Evolutionary conservation across 2,888 invertebrate species (phyloP).

Genomic region (Cosmopolites sordidus): DNA sequence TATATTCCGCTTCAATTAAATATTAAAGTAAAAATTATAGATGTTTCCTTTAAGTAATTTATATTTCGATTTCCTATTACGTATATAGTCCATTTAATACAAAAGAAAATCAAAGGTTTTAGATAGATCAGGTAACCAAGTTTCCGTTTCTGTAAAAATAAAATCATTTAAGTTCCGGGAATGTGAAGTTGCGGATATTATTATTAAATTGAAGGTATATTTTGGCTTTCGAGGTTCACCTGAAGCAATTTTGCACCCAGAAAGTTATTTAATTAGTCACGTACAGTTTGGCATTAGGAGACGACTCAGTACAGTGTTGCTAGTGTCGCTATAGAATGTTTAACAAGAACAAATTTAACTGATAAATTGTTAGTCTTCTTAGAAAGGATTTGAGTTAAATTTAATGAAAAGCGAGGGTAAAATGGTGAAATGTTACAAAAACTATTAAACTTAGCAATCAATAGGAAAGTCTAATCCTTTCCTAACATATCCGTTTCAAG

Average conservation of each 20-base stretch:
- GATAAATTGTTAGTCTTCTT: not conserved
- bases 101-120: too few species aligned
- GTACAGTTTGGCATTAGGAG: not conserved
- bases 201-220: not conserved
- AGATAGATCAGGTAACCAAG: too few species aligned
- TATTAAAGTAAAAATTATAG: slow-evolving; percentile 6
- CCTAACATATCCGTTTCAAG: slow-evolving; percentile 10
- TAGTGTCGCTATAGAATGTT: not conserved
- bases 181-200: not conserved
- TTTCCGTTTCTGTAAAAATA: not conserved
- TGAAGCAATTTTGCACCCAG: not conserved
- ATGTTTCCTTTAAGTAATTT: slow-evolving; percentile 1
- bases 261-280: slow-evolving; percentile 1
- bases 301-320: not conserved
- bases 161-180: not conserved
- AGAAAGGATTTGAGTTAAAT: slow-evolving; percentile 9
- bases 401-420: slow-evolving; percentile 4
- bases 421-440: slow-evolving; percentile 7
- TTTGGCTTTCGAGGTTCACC: not conserved
- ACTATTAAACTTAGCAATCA: slow-evolving; percentile 14
- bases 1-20: slow-evolving; percentile 7
- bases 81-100: not conserved
- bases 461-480: slow-evolving; percentile 9
- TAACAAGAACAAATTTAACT: slow-evolving; percentile 1
- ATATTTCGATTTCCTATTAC: slow-evolving; percentile 1